Conservation (phyloP, 37 sponge, comb jelly and placozoan species). For the Spongia lamella region DNA sequence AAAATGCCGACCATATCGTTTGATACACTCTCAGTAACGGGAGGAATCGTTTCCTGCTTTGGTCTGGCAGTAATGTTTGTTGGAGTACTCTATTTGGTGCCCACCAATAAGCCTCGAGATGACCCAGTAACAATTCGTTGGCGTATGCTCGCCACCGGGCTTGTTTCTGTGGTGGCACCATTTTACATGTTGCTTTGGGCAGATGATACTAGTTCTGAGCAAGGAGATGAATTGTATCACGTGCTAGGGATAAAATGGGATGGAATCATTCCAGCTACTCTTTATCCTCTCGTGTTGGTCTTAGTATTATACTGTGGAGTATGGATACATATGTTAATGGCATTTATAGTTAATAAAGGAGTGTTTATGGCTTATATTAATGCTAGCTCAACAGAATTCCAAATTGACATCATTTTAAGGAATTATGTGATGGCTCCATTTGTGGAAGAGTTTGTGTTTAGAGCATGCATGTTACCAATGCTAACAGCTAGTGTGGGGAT, state of each 20-base stretch:
- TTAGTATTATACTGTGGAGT: conserved; percentile 54
- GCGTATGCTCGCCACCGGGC: conserved; percentile 25
- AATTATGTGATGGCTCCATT: conserved; percentile 84
- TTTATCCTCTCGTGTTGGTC: conserved; percentile 46
- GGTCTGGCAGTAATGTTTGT: conserved; percentile 40
- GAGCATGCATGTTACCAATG: conserved; percentile 82
- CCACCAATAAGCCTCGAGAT: conserved; percentile 37
- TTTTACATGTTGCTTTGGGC: conserved; percentile 14
- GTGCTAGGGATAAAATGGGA: conserved; percentile 22
- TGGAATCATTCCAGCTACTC: conserved; percentile 19
- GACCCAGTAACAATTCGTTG: conserved; percentile 49
- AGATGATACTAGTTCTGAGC: neutral
- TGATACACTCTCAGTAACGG: conserved; percentile 1
- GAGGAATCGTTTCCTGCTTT: conserved; percentile 28
- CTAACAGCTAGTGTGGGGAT: conserved; percentile 57
- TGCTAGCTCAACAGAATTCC: neutral
- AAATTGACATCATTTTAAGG: conserved; percentile 62
- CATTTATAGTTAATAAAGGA: neutral
- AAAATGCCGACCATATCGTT: no score
- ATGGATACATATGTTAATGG: conserved; percentile 30
- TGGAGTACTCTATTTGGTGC: conserved; percentile 45
- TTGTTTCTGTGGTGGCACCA: conserved; percentile 20
- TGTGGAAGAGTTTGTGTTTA: conserved; percentile 87
- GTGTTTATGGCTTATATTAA: neutral
- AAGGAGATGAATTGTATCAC: neutral